phyloP scores from a whole-genome alignment of 2,797 vertebrate species.

The Phylloscopus collybita region DNA sequence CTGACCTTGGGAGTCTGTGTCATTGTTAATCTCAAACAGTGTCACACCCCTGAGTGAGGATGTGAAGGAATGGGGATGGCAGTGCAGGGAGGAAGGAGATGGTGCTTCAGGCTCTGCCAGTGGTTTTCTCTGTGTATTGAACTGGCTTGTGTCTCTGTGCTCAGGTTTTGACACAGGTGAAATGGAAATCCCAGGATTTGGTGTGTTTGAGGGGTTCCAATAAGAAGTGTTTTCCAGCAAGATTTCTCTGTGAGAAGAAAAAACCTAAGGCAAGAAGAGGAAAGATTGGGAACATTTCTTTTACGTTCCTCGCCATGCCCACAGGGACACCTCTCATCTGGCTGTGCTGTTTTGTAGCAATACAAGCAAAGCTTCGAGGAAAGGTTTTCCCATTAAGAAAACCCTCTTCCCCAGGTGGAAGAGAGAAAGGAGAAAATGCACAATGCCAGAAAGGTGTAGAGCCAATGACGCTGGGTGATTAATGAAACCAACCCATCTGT shows the following conservation, averaged over 20 bases:
- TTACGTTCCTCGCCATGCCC: neutral
- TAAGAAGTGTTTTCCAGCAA: neutral
- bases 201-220: neutral
- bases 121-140: neutral
- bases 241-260: neutral
- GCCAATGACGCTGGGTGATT: neutral
- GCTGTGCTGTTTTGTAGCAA: neutral
- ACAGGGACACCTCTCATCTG: neutral
- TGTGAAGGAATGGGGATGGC: accelerated
- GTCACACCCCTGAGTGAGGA: neutral
- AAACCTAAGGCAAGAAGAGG: neutral
- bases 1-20: no score
- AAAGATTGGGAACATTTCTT: neutral
- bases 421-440: neutral
- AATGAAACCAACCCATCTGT: neutral
- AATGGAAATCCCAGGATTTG: neutral
- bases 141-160: neutral
- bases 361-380: neutral
- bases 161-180: neutral
- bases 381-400: neutral
- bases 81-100: neutral
- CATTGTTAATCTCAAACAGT: no score
- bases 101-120: neutral
- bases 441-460: neutral
- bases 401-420: neutral